Evolutionary conservation across 1,140 invertebrate genomes (phyloP), one percentile per base, ranked within the genome.

Genomic region (Drosophila pseudoananassae): DNA sequence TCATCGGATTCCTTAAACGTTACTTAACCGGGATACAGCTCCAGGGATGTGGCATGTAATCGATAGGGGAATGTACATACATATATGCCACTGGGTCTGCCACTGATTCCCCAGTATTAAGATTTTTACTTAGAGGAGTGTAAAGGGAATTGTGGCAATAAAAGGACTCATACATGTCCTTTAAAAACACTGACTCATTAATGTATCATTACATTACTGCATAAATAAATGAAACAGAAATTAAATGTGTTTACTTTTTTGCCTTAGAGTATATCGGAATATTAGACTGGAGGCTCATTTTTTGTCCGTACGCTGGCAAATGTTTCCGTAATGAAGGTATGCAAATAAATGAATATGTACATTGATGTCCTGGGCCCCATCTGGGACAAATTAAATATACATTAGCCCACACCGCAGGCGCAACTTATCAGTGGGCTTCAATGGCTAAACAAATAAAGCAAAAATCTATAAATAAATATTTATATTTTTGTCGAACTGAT

Each of bases 351-450:
- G 63, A 66, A 64, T 64, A 38, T 51, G 63, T 33, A 31, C 25
- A 8, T 45, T 43, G 61, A 63, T 65, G 57, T 58, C 61, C 61
- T 17, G 58, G 63, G 38, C 43, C 51, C 58, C 63, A 64, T 43
- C 63, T 64, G 58, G 63, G 63, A 64, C 58, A 66, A 66, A 66
- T 66, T 66, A 66, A 66, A 66, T 66, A 66, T 64, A 66, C 63
- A 66, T 66, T 66, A 66, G 25, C 29, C 63, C 58, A 46, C 14
- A 17, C 43, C 43, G 43, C 43, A 17, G 17, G 15, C 46, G 17
- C 58, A 66, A 52, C 63, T 51, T 49, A 69, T 31, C 50, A 31
- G 31, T 68, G 50, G 27, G 27, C n/a, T 25, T 31, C 63, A 31
- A 69, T 69, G 65, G 25, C 43, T 69, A 33, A 69, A 55, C 50